phyloP scores from a whole-genome alignment of 2,888 invertebrate species.

The Nasonia oneida region DNA sequence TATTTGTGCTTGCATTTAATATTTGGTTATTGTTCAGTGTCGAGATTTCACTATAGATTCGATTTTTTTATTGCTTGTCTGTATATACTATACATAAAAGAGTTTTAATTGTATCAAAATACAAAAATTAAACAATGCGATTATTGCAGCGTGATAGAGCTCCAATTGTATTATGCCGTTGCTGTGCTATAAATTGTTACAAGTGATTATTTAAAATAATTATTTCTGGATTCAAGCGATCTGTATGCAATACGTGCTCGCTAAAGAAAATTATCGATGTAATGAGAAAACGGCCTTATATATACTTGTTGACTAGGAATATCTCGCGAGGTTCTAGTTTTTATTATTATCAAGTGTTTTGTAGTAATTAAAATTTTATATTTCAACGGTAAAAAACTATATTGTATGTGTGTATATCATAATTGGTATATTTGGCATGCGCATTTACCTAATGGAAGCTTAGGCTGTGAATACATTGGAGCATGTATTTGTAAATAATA shows the following conservation, averaged over 20 bases:
- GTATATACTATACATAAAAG: constrained; percentile 40
- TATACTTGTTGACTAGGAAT: not conserved
- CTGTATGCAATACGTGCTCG: no score
- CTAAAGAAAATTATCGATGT: no score
- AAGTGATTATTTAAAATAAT: not conserved
- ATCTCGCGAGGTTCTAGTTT: constrained; percentile 33
- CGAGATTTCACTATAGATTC: constrained; percentile 57
- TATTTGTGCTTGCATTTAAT: constrained; percentile 58
- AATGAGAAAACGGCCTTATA: not conserved
- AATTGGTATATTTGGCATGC: constrained; percentile 67
- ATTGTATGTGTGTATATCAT: constrained; percentile 29
- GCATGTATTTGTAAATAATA: constrained; percentile 78
- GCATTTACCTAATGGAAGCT: constrained; percentile 78
- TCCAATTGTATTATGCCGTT: constrained; percentile 57
- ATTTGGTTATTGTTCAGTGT: constrained; percentile 26
- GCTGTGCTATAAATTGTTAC: not conserved
- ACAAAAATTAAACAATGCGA: constrained; percentile 22
- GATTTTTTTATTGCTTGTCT: constrained; percentile 58
- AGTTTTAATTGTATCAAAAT: constrained; percentile 51
- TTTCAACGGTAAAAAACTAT: constrained; percentile 25
- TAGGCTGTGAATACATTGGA: constrained; percentile 78
- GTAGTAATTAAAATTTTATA: constrained; percentile 27
- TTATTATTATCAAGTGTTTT: constrained; percentile 32
- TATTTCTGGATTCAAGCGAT: no score
- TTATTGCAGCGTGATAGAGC: constrained; percentile 46